These are phyloP conservation scores for Tiliacea citrago DNA, from an alignment of 2,888 invertebrate genomes.

Conservation along the genomic window DNA sequence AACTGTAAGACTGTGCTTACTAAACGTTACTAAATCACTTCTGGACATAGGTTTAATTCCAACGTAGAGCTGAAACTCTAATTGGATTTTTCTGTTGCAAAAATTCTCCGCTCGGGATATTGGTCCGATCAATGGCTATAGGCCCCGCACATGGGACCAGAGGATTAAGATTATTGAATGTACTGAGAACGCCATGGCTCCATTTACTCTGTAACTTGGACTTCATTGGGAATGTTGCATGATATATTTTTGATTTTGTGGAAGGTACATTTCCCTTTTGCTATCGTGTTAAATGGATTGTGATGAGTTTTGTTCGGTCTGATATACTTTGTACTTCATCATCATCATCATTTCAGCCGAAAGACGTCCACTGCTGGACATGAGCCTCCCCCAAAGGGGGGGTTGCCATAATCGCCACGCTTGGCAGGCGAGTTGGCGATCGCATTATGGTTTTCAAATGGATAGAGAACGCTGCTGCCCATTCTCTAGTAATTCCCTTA, in stretches of 20 bases:
- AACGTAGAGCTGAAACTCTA: slow-evolving; percentile 34
- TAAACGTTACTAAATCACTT: slow-evolving; percentile 29
- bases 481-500: too few species aligned
- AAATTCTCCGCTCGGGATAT: slow-evolving; percentile 42
- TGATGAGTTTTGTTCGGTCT: too few species aligned
- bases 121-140: slow-evolving; percentile 38
- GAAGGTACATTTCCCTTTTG: too few species aligned
- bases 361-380: too few species aligned
- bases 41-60: slow-evolving; percentile 37
- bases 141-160: slow-evolving; percentile 38
- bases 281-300: neutral
- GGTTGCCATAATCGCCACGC: too few species aligned
- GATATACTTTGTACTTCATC: too few species aligned
- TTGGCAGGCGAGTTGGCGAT: too few species aligned
- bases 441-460: too few species aligned
- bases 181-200: slow-evolving; percentile 3
- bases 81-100: slow-evolving; percentile 55
- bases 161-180: slow-evolving; percentile 46
- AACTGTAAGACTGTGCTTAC: slow-evolving; percentile 8
- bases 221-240: neutral
- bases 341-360: too few species aligned
- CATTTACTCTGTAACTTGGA: slow-evolving; percentile 17
- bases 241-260: slow-evolving; percentile 6
- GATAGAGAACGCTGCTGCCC: too few species aligned
- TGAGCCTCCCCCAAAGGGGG: too few species aligned